Conservation (phyloP, 2,888 invertebrate genomes). For the Andrena trimmerana region DNA sequence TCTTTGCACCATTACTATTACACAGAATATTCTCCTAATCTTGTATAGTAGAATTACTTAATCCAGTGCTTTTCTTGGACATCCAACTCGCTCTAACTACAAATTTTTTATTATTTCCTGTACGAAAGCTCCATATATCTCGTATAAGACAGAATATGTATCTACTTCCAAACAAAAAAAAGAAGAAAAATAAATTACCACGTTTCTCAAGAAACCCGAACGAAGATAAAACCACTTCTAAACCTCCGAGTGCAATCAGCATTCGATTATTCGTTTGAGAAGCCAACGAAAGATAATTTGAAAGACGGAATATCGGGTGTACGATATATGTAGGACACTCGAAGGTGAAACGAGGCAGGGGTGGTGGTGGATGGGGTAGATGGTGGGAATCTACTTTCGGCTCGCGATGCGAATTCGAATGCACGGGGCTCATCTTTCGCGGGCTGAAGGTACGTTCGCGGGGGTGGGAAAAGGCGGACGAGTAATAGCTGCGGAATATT, state of each 20-base stretch:
- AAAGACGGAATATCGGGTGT: conserved; percentile 11
- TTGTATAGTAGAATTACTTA: not conserved
- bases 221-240: not conserved
- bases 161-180: not conserved
- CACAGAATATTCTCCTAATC: not conserved
- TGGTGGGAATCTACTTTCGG: conserved; percentile 66
- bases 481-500: conserved; percentile 84
- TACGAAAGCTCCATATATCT: not conserved
- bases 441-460: conserved; percentile 56
- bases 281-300: conserved; percentile 28
- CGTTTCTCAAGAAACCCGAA: not conserved
- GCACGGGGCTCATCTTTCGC: conserved; percentile 63
- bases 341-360: not conserved
- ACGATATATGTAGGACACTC: not conserved
- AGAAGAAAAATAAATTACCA: not conserved
- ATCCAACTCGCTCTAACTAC: not conserved
- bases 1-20: conserved; percentile 15
- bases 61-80: no score
- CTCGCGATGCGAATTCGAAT: conserved; percentile 66
- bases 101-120: not conserved
- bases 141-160: not conserved
- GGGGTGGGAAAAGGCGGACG: conserved; percentile 79
- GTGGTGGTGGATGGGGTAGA: conserved; percentile 30
- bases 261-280: conserved; percentile 1
- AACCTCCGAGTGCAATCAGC: not conserved